A percentile compares a stretch with the other conserved stretches of the same genome.
Evolutionary conservation across 2,113 vertebrate genomes (phyloP).

Genomic region (Chionis minor): DNA sequence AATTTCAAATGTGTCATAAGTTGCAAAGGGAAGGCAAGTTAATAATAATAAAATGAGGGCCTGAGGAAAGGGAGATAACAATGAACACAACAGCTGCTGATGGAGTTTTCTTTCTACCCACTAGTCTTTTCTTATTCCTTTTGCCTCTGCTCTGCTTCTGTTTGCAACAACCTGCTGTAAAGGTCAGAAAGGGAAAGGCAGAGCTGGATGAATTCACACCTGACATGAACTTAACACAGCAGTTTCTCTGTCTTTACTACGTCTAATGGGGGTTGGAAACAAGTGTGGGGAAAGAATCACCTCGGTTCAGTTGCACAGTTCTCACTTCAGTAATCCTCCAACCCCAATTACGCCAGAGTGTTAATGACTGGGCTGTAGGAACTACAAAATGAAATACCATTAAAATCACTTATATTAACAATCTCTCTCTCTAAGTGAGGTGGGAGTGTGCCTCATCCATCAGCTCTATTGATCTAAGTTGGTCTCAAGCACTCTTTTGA

Average conservation of each 20-base stretch:
- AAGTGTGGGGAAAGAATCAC: background rate
- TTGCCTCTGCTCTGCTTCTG: background rate
- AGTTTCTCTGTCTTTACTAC: background rate
- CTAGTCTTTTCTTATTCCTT: background rate
- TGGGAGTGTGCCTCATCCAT: background rate
- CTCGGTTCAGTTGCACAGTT: background rate
- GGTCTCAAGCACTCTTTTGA: background rate
- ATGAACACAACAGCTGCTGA: background rate
- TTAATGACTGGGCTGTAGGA: background rate
- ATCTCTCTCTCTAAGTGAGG: background rate
- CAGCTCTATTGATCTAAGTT: background rate
- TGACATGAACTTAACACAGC: background rate
- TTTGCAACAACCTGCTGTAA: background rate
- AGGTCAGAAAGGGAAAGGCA: background rate
- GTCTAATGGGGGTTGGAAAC: background rate
- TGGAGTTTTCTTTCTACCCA: background rate
- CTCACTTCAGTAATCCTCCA: background rate
- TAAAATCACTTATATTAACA: background rate
- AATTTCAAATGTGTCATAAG: background rate
- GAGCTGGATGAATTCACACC: background rate
- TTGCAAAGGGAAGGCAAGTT: background rate
- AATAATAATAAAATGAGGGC: background rate
- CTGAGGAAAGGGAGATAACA: background rate
- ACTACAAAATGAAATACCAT: background rate
- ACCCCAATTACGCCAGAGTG: background rate